Percentiles rank a stretch among this genome's conserved stretches.
These are phyloP conservation scores for Drosophila mojavensis DNA, from an alignment of 1,140 invertebrate genomes.

Conservation along the genomic window DNA sequence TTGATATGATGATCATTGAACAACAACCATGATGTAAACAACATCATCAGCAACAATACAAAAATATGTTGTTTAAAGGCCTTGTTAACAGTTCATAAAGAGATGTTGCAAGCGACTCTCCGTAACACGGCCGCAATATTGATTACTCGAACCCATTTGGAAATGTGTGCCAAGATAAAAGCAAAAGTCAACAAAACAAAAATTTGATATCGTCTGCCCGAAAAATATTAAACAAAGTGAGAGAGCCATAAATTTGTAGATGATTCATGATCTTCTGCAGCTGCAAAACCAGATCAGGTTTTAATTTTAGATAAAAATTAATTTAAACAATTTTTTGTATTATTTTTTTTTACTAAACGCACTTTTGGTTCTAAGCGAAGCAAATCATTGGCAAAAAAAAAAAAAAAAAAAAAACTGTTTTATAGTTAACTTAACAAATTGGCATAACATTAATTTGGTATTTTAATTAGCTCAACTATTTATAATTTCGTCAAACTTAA, in stretches of 20 bases:
- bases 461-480: too few relatives aligned
- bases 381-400: not conserved
- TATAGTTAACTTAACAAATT: not conserved
- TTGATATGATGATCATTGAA: conserved; percentile 28
- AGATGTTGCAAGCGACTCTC: conserved; percentile 26
- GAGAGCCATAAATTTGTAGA: conserved; percentile 47
- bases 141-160: conserved; percentile 33
- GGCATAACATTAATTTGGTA: not conserved
- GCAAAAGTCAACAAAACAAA: conserved; percentile 55
- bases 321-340: not conserved
- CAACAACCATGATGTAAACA: not conserved
- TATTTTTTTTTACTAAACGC: not conserved
- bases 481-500: too few relatives aligned
- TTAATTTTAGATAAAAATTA: too few relatives aligned
- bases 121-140: conserved; percentile 16
- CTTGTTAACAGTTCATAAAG: conserved; percentile 47
- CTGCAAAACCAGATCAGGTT: not conserved
- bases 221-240: conserved; percentile 2
- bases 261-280: conserved; percentile 1
- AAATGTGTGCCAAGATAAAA: conserved; percentile 53
- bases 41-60: conserved; percentile 6
- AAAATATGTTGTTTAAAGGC: conserved; percentile 42
- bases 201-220: conserved; percentile 18
- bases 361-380: not conserved
- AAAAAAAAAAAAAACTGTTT: not conserved